These are phyloP conservation scores for Synanthedon andrenaeformis DNA, from an alignment of 2,888 invertebrate genomes.

Conservation along the genomic window DNA sequence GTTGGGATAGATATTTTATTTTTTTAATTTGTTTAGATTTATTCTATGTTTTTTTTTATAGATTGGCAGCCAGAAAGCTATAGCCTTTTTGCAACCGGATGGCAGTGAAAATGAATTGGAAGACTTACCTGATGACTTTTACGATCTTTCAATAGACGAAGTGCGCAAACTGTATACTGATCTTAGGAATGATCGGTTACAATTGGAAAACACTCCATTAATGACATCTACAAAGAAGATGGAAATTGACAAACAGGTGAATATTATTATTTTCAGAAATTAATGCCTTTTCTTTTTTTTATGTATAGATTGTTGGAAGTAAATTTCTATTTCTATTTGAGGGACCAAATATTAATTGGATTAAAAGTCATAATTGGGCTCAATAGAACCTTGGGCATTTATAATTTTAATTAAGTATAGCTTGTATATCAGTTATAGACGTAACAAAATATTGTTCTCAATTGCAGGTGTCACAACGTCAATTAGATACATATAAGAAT, in stretches of 20 bases:
- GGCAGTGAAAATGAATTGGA: conserved; percentile 69
- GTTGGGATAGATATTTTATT: no score
- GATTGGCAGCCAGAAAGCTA: conserved; percentile 81
- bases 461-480: conserved; percentile 35
- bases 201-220: conserved; percentile 80
- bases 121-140: conserved; percentile 89
- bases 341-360: no score
- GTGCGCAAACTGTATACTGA: conserved; percentile 81
- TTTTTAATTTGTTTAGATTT: no score
- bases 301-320: neutral
- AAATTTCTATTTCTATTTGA: no score
- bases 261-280: neutral
- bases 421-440: no score
- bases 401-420: no score
- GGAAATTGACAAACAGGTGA: conserved; percentile 1
- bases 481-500: conserved; percentile 77
- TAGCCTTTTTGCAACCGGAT: conserved; percentile 77
- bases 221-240: conserved; percentile 60
- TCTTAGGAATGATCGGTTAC: conserved; percentile 73
- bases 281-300: conserved; percentile 9
- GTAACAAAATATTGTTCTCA: no score
- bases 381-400: no score
- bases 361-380: no score
- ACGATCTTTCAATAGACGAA: conserved; percentile 86
- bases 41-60: conserved; percentile 33